Base-by-base conservation (phyloP, 2,888 invertebrate species). In the Oithona nana region DNA sequence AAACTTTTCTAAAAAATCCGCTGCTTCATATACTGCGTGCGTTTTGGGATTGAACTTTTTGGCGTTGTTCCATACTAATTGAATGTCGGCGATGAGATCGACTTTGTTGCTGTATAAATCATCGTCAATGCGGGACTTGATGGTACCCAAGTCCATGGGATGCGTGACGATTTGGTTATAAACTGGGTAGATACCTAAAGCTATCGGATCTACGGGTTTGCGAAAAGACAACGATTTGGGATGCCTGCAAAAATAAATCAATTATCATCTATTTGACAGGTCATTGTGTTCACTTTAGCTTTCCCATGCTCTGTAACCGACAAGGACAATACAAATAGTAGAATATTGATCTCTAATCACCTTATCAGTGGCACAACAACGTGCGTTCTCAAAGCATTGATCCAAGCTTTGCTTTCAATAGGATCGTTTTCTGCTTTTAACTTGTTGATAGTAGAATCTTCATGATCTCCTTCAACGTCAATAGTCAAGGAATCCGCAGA, bases 121-220 rank as follows among this genome's bases (percentile, higher is more conserved):
- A 11, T 22, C 24, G n/a, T 49, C 28, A 13, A 59, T 59, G n/a
- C 50, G 24, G 3, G 24, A 26, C 49, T 28, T 20, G 28, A 59
- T 29, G 4, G 59, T 59, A 4, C 59, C 59, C 49, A 59, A 3
- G 28, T 59, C 59, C 59, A 59, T 59, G 16, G 59, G 59, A 28
- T 49, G 39, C 20, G 48, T 59, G 59, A 59, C 50, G 28, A 59
- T 24, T 24, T 59, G 24, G 26, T 22, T 22, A 26, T 59, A 59
- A 26, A 24, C 50, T 16, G 59, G 59, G 26, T 24, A 54, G 29
- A 59, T 59, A 8, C 59, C 59, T 6, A 59, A 29, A 29, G 59
- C 59, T n/a, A 50, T 24, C 6, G 49, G 50, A 3, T 59, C 50
- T 1, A 59, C 59, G 11, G 59, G 59, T 48, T 59, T 49, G 48